These are phyloP conservation scores for Meiosimyza platycephala DNA, from an alignment of 2,888 invertebrate species.

Conservation along the genomic window DNA sequence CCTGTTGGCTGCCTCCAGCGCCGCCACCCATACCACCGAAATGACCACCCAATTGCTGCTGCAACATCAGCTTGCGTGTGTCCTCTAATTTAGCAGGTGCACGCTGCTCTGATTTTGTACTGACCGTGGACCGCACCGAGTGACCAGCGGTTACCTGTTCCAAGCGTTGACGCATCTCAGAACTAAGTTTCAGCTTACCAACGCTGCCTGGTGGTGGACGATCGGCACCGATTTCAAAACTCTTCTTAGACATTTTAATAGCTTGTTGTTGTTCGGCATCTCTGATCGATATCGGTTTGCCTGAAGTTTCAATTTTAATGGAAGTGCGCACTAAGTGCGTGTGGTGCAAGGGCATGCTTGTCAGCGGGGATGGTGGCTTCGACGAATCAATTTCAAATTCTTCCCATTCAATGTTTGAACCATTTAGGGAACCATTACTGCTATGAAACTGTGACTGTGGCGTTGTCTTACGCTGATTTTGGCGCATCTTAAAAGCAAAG, in stretches of 20 bases:
- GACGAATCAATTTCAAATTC: constrained; percentile 80
- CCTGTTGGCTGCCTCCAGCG: constrained; percentile 44
- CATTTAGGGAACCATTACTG: constrained; percentile 61
- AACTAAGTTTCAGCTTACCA: constrained; percentile 89
- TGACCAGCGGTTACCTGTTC: constrained; percentile 91
- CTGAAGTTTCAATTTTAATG: constrained; percentile 57
- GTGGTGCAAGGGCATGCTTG: constrained; percentile 46
- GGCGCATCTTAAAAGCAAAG: constrained; percentile 88
- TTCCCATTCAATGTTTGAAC: constrained; percentile 82
- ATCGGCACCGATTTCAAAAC: constrained; percentile 85
- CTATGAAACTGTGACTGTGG: constrained; percentile 72
- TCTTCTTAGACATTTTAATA: constrained; percentile 67
- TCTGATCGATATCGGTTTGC: constrained; percentile 32
- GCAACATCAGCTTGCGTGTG: constrained; percentile 84
- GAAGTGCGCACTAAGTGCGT: constrained; percentile 56
- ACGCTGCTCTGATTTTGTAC: constrained; percentile 77
- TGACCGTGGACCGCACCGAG: constrained; percentile 82
- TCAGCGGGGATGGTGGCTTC: constrained; percentile 59
- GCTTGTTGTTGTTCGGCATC: constrained; percentile 39
- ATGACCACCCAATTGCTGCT: constrained; percentile 81
- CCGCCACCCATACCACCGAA: constrained; percentile 52
- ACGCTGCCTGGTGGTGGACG: constrained; percentile 88
- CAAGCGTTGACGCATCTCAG: constrained; percentile 90
- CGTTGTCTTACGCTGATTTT: constrained; percentile 83
- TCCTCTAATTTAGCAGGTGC: constrained; percentile 86